Evolutionary conservation across 2,888 invertebrate species (phyloP).

Genomic region (Uropetala carovei): DNA sequence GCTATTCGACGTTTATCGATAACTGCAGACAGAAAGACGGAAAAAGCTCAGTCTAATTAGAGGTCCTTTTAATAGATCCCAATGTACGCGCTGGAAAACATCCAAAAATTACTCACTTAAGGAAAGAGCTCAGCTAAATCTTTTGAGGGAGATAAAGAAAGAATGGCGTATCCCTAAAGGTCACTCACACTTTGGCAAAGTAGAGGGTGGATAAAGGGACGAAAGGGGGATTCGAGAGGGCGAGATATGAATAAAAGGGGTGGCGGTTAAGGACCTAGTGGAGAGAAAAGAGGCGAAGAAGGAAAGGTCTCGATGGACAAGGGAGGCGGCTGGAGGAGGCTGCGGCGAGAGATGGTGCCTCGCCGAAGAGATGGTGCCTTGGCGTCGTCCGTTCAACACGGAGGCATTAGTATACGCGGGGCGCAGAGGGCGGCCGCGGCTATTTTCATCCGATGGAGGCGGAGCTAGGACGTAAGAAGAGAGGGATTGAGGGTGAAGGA

Average conservation of each 20-base stretch:
- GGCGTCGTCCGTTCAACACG: slow-evolving; percentile 33
- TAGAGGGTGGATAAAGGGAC: no score
- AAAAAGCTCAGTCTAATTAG: slow-evolving; percentile 1
- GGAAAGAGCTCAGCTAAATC: not conserved
- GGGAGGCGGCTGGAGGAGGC: not conserved
- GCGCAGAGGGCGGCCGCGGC: slow-evolving; percentile 41
- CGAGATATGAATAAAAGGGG: not conserved
- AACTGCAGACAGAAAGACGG: not conserved
- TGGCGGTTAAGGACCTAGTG: not conserved
- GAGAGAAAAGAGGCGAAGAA: not conserved
- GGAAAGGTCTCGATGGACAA: not conserved
- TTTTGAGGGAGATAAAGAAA: not conserved
- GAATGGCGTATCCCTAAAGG: not conserved
- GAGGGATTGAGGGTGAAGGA: not conserved
- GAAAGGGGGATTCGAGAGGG: not conserved
- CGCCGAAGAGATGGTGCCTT: not conserved
- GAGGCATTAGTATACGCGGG: slow-evolving; percentile 57
- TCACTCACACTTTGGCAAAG: no score
- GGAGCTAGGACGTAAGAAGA: not conserved
- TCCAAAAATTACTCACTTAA: not conserved
- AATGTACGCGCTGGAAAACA: not conserved
- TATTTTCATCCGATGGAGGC: slow-evolving; percentile 61
- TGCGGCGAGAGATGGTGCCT: not conserved
- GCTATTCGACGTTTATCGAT: slow-evolving; percentile 3
- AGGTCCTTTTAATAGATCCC: not conserved